phyloP scores from a whole-genome alignment of 37 sponge, comb jelly and placozoan genomes.

The Amphimedon queenslandica region DNA sequence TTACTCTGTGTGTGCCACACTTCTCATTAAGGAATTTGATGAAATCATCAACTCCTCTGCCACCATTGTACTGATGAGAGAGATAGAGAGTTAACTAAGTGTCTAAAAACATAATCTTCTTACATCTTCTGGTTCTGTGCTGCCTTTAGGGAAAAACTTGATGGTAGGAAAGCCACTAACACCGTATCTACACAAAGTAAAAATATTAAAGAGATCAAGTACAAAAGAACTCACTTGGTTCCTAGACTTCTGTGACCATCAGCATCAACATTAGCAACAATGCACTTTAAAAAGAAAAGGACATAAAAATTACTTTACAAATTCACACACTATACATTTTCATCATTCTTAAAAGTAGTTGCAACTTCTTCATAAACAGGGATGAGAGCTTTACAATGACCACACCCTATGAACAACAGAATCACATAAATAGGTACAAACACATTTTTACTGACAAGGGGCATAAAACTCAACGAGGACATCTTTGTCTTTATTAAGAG shows the following conservation, averaged over 20 bases:
- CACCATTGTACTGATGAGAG: constrained; percentile 63
- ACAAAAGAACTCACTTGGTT: constrained; percentile 35
- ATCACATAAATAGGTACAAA: background rate
- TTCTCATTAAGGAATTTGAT: constrained; percentile 78
- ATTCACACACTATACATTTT: constrained; percentile 30
- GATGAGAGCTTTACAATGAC: constrained; percentile 92
- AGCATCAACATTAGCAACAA: constrained; percentile 94
- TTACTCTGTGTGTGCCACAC: constrained; percentile 63
- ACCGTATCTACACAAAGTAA: constrained; percentile 49
- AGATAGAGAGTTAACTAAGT: background rate
- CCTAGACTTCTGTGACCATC: constrained; percentile 80
- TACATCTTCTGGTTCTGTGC: constrained; percentile 89
- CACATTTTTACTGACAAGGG: constrained; percentile 74
- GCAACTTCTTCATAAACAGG: constrained; percentile 91
- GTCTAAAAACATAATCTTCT: constrained; percentile 13
- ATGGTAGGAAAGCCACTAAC: constrained; percentile 93
- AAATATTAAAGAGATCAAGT: background rate
- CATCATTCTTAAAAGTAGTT: constrained; percentile 76
- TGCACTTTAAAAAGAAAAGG: constrained; percentile 47
- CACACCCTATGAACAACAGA: constrained; percentile 83
- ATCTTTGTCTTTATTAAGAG: constrained; percentile 68
- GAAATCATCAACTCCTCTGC: constrained; percentile 61
- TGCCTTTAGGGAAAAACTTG: constrained; percentile 91
- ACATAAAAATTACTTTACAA: too few relatives aligned
- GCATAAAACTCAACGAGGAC: constrained; percentile 99